phyloP scores from a whole-genome alignment of 2,113 vertebrate species.

The Oncorhynchus masou region DNA sequence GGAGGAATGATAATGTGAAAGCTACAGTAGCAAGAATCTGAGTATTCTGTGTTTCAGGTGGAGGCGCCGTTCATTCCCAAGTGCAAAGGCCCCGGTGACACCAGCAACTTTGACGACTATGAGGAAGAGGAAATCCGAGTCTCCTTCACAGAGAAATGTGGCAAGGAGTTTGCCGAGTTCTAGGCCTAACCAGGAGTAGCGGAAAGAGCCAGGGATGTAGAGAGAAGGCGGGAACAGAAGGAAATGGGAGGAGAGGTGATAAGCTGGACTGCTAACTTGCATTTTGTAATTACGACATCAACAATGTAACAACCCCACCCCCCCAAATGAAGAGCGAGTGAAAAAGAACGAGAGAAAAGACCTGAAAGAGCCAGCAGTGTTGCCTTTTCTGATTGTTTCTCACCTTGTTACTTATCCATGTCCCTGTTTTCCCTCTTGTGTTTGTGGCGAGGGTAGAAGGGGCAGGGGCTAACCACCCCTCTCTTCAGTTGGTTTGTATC shows the following conservation, averaged over 20 bases:
- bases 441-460: conserved; percentile 57
- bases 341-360: conserved; percentile 52
- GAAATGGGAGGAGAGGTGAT: conserved; percentile 42
- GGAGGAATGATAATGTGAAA: too few species aligned
- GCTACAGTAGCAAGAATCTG: not conserved
- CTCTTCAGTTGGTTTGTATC: conserved; percentile 55
- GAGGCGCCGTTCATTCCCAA: conserved; percentile 95
- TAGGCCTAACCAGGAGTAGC: conserved; percentile 71
- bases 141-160: conserved; percentile 90
- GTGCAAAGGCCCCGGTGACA: conserved; percentile 92
- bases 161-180: conserved; percentile 93
- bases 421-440: conserved; percentile 64
- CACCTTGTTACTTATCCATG: conserved; percentile 68
- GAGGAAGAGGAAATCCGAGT: conserved; percentile 92
- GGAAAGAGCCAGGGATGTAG: conserved; percentile 52
- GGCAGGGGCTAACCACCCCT: conserved; percentile 49
- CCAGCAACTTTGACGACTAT: conserved; percentile 95
- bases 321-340: conserved; percentile 46
- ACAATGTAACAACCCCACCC: conserved; percentile 58
- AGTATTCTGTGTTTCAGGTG: conserved; percentile 69
- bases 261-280: conserved; percentile 69
- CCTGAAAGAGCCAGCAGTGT: conserved; percentile 77
- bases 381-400: conserved; percentile 77
- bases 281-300: conserved; percentile 66
- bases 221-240: conserved; percentile 25